Evolutionary conservation across 2,888 invertebrate species (phyloP).

Genomic region (Shargacucullia verbasci): DNA sequence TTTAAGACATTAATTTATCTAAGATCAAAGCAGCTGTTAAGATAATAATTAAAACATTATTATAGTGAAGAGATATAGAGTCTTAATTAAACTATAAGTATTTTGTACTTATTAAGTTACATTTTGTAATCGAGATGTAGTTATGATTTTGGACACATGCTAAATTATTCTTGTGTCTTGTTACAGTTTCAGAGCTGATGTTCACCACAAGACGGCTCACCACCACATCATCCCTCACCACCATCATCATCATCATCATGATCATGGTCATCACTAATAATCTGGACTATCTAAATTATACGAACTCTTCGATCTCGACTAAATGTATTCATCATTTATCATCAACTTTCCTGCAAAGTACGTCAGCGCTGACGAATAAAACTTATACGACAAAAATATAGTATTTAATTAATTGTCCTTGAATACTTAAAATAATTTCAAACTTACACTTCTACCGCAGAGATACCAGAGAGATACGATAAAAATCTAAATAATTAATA

Average conservation of each 20-base stretch:
- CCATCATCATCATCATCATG: constrained; percentile 56
- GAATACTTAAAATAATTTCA: background rate
- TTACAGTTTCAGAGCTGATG: constrained; percentile 76
- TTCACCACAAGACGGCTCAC: constrained; percentile 73
- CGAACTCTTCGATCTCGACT: constrained; percentile 63
- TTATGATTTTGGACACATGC: too few relatives aligned
- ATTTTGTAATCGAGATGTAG: too few relatives aligned
- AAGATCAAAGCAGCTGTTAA: too few relatives aligned
- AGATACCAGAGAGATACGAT: too few relatives aligned
- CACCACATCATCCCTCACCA: constrained; percentile 67
- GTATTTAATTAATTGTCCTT: constrained; percentile 27
- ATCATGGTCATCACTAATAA: constrained; percentile 63
- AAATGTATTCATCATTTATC: constrained; percentile 49
- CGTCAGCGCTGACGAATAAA: constrained; percentile 72
- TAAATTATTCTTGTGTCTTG: constrained; percentile 1
- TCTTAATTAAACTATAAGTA: too few relatives aligned
- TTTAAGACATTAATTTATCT: too few relatives aligned
- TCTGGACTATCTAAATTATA: constrained; percentile 56
- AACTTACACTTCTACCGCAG: background rate
- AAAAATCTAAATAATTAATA: constrained; percentile 21
- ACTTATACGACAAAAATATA: constrained; percentile 36
- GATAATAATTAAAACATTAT: too few relatives aligned
- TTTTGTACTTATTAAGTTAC: too few relatives aligned
- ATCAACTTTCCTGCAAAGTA: constrained; percentile 52
- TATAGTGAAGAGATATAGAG: too few relatives aligned